These are phyloP conservation scores for Mus pahari DNA, from an alignment of 2,113 vertebrate species.

Conservation along the genomic window DNA sequence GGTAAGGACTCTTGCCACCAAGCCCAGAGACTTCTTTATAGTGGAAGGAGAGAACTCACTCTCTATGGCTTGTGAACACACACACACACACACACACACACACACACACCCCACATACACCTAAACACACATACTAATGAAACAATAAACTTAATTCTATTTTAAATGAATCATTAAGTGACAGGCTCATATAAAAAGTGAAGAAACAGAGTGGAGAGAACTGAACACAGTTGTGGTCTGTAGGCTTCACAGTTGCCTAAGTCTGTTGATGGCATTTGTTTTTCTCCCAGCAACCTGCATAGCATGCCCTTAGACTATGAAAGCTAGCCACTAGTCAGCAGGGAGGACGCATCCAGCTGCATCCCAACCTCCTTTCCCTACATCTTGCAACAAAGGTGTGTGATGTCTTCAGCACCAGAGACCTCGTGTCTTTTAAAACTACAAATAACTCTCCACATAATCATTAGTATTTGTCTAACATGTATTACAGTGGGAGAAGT, in stretches of 20 bases:
- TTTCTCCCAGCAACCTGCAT: not conserved
- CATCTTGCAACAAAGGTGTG: not conserved
- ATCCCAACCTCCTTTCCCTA: not conserved
- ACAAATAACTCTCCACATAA: not conserved
- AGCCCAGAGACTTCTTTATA: not conserved
- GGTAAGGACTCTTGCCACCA: not conserved
- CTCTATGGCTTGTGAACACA: rapidly evolving
- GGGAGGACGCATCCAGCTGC: not conserved
- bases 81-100: not conserved
- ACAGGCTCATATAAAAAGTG: constrained; percentile 7
- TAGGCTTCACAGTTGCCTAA: not conserved
- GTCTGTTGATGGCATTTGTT: not conserved
- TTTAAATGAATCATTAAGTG: constrained; percentile 6
- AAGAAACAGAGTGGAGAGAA: not conserved
- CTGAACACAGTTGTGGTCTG: not conserved
- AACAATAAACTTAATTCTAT: constrained; percentile 7
- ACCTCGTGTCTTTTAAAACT: not conserved
- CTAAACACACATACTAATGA: not conserved
- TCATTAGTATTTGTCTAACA: not conserved
- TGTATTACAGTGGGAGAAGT: not conserved
- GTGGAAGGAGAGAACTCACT: not conserved
- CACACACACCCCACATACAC: not conserved
- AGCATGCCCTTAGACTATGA: not conserved
- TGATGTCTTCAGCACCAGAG: not conserved
- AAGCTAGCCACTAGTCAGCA: not conserved